These are phyloP conservation scores for Glyphotaelius pellucidus DNA, from an alignment of 2,888 invertebrate genomes.

Conservation along the genomic window DNA sequence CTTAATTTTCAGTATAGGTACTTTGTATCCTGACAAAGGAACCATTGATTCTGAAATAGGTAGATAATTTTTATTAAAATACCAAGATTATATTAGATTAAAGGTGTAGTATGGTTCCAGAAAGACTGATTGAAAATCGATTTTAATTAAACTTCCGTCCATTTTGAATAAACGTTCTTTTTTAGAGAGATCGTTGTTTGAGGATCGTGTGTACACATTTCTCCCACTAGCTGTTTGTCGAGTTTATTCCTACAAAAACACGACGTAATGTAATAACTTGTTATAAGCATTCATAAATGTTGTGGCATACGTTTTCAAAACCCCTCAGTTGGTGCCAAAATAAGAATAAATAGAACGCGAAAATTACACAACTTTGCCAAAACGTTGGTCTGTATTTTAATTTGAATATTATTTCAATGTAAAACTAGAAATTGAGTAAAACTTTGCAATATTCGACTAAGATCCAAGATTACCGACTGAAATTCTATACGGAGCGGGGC, in stretches of 20 bases:
- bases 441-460: slow-evolving; percentile 27
- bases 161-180: background rate
- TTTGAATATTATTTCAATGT: slow-evolving; percentile 23
- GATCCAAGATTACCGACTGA: slow-evolving; percentile 9
- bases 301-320: background rate
- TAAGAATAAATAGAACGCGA: slow-evolving; percentile 9
- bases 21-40: too few species aligned
- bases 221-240: background rate
- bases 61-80: too few species aligned
- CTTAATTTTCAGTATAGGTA: too few species aligned
- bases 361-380: slow-evolving; percentile 2
- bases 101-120: background rate
- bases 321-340: background rate
- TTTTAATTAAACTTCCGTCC: background rate
- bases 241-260: background rate
- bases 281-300: background rate
- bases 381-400: slow-evolving; percentile 15
- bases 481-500: slow-evolving; percentile 10
- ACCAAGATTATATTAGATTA: background rate
- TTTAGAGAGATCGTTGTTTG: background rate
- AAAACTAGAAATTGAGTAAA: background rate
- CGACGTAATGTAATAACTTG: background rate
- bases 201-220: background rate
- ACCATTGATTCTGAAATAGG: too few species aligned
- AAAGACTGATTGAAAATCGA: background rate